Evolutionary conservation across 2,113 vertebrate species (phyloP).

Genomic region (Pithys albifrons): DNA sequence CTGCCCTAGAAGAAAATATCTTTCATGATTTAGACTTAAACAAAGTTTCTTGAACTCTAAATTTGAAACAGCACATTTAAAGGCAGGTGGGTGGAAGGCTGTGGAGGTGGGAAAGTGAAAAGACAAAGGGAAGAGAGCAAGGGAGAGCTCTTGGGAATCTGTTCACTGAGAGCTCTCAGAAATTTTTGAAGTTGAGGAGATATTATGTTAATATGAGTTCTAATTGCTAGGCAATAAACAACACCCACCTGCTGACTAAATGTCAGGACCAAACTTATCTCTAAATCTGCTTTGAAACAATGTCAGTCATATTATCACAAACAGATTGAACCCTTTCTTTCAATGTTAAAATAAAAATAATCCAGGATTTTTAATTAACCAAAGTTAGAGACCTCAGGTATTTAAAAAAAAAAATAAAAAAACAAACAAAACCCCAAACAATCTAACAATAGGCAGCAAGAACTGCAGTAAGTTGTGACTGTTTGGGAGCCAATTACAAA

Average conservation of each 20-base stretch:
- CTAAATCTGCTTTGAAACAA: slow-evolving; percentile 65
- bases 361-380: neutral
- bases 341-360: neutral
- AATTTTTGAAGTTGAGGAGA: slow-evolving; percentile 62
- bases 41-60: slow-evolving; percentile 77
- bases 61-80: slow-evolving; percentile 73
- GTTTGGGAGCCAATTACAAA: neutral
- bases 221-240: slow-evolving; percentile 79
- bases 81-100: slow-evolving; percentile 76
- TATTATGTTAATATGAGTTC: slow-evolving; percentile 72
- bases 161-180: slow-evolving; percentile 31
- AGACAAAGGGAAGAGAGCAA: slow-evolving; percentile 74
- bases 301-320: slow-evolving; percentile 64
- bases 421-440: neutral
- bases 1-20: slow-evolving; percentile 52
- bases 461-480: neutral
- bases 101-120: slow-evolving; percentile 72
- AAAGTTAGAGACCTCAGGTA: neutral
- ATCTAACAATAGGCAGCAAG: neutral
- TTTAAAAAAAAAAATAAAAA: neutral
- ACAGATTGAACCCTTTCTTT: slow-evolving; percentile 31
- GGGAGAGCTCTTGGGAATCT: slow-evolving; percentile 65
- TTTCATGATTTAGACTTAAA: slow-evolving; percentile 66
- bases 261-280: slow-evolving; percentile 71
- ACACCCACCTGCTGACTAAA: slow-evolving; percentile 68